These are phyloP conservation scores for Lomographa bimaculata DNA, from an alignment of 2,888 invertebrate genomes.

Conservation along the genomic window DNA sequence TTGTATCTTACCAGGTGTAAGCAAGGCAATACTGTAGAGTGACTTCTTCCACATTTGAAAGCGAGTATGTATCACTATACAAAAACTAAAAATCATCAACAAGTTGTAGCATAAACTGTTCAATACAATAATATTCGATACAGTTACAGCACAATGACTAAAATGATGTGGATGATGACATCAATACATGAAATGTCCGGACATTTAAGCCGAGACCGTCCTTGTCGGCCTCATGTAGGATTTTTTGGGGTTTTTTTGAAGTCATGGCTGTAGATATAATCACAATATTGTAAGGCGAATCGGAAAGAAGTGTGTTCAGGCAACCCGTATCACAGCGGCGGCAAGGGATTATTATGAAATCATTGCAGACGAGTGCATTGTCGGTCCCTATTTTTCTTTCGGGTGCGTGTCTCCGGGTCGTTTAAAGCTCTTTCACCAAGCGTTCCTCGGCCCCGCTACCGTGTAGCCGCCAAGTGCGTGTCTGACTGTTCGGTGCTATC, in stretches of 20 bases:
- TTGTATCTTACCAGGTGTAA: conserved; percentile 83
- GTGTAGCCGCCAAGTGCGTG: conserved; percentile 49
- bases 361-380: conserved; percentile 30
- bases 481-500: conserved; percentile 49
- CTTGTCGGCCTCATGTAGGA: conserved; percentile 12
- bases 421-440: conserved; percentile 60
- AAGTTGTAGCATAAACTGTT: conserved; percentile 80
- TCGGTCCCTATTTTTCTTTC: conserved; percentile 43
- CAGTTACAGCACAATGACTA: conserved; percentile 78
- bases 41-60: conserved; percentile 83
- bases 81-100: conserved; percentile 79
- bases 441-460: conserved; percentile 57
- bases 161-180: conserved; percentile 69
- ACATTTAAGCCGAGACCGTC: conserved; percentile 33
- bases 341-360: conserved; percentile 36
- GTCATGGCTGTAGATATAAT: conserved; percentile 32
- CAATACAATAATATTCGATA: conserved; percentile 68
- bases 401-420: conserved; percentile 51
- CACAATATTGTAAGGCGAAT: conserved; percentile 32
- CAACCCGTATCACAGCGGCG: conserved; percentile 44
- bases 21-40: conserved; percentile 83
- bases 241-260: conserved; percentile 14
- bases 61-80: conserved; percentile 82
- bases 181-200: conserved; percentile 55
- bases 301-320: conserved; percentile 28